Evolutionary conservation across 2,797 vertebrate genomes (phyloP).

Genomic region (Scyliorhinus canicula): DNA sequence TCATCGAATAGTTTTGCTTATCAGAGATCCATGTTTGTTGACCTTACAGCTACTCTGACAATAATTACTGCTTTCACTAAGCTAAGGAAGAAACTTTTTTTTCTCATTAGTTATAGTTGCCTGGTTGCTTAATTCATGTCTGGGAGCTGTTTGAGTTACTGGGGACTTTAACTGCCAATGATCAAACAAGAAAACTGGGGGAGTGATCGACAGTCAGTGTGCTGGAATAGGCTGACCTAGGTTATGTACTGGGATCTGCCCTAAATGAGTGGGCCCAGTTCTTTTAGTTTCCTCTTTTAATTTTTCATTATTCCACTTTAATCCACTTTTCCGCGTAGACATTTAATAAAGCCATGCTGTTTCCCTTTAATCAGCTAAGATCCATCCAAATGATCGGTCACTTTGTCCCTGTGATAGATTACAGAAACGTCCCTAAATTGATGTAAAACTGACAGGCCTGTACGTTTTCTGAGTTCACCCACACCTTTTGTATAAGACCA

Average conservation of each 20-base stretch:
- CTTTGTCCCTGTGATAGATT: background rate
- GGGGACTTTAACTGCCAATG: background rate
- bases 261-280: background rate
- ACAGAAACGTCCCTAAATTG: background rate
- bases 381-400: background rate
- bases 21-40: constrained; percentile 3
- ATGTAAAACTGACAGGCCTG: background rate
- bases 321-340: background rate
- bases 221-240: background rate
- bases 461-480: background rate
- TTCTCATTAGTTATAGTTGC: background rate
- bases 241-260: background rate
- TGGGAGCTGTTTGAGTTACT: background rate
- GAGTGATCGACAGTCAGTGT: background rate
- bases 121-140: background rate
- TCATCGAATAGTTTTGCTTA: background rate
- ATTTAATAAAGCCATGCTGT: background rate
- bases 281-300: background rate
- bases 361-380: background rate
- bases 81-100: background rate
- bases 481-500: background rate
- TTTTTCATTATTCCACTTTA: background rate
- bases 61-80: background rate
- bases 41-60: background rate
- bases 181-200: background rate